Evolutionary conservation across 2,113 vertebrate species (phyloP).

Genomic region (Bufo bufo): DNA sequence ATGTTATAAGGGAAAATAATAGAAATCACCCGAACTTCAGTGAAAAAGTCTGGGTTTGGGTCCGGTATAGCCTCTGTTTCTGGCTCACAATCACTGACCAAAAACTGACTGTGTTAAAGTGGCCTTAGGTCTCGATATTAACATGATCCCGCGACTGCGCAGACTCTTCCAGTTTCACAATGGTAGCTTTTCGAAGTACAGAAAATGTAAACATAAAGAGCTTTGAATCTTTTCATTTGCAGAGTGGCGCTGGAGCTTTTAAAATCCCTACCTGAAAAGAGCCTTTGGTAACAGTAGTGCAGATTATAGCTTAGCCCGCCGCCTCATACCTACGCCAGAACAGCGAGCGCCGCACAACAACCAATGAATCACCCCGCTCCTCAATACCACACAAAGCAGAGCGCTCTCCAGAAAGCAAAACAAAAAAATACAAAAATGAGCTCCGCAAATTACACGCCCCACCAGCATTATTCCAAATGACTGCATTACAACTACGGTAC

Average conservation of each 20-base stretch:
- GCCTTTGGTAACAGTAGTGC: background rate
- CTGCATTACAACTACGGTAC: background rate
- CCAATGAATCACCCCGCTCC: background rate
- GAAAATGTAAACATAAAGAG: conserved; percentile 13
- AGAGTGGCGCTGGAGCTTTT: conserved; percentile 19
- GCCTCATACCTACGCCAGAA: background rate
- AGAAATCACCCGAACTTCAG: no score
- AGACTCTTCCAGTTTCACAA: background rate
- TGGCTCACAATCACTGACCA: no score
- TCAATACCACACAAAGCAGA: background rate
- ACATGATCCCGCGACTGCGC: background rate
- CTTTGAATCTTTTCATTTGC: conserved; percentile 38
- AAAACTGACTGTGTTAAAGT: no score
- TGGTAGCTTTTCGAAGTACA: background rate
- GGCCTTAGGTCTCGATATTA: background rate
- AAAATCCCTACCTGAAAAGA: conserved; percentile 9
- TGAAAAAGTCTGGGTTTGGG: no score
- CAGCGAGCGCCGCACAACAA: background rate
- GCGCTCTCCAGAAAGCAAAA: background rate
- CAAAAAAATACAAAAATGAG: background rate
- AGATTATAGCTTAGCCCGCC: conserved; percentile 31
- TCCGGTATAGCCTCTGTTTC: no score
- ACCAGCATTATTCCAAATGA: conserved; percentile 7
- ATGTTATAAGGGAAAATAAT: no score
- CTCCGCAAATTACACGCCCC: background rate